A percentile compares a stretch with the other conserved stretches of the same genome.
Conservation (phyloP, 2,797 vertebrate species). For the Aldrovandia affinis region DNA sequence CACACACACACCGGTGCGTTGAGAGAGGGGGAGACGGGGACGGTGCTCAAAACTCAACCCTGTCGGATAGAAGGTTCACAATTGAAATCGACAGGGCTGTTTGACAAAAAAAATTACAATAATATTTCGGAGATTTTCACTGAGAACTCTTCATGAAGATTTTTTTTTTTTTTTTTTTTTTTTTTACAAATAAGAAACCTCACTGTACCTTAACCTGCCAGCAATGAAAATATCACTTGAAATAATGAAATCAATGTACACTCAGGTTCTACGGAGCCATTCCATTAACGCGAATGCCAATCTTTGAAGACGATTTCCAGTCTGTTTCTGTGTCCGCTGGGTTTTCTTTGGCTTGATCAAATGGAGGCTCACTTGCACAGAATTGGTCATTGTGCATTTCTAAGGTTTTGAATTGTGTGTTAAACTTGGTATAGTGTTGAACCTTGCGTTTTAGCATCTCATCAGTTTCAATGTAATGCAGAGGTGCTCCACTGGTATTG, state of each 20-base stretch:
- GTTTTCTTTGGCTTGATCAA: not conserved
- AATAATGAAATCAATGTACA: slow-evolving; percentile 7
- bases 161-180: not conserved
- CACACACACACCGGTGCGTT: slow-evolving; percentile 3
- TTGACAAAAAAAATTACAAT: not conserved
- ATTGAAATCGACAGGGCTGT: slow-evolving; percentile 17
- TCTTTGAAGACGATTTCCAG: slow-evolving; percentile 15
- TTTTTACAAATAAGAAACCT: not conserved
- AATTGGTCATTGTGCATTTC: slow-evolving; percentile 13
- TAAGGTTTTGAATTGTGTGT: not conserved
- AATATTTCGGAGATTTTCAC: slow-evolving; percentile 11
- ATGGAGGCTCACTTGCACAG: slow-evolving; percentile 5
- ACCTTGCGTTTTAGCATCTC: not conserved
- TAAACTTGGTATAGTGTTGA: not conserved
- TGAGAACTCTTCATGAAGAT: no score
- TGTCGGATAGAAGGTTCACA: slow-evolving; percentile 3
- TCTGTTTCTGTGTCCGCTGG: slow-evolving; percentile 4
- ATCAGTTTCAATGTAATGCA: slow-evolving; percentile 12
- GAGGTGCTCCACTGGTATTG: slow-evolving; percentile 1
- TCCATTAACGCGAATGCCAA: slow-evolving; percentile 32
- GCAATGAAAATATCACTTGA: not conserved
- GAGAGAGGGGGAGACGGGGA: not conserved
- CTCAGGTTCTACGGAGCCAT: slow-evolving; percentile 28
- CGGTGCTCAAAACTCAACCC: not conserved
- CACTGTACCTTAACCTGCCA: not conserved